These are phyloP conservation scores for Lepidurus couesii DNA, from an alignment of 1,140 invertebrate species.

Conservation along the genomic window DNA sequence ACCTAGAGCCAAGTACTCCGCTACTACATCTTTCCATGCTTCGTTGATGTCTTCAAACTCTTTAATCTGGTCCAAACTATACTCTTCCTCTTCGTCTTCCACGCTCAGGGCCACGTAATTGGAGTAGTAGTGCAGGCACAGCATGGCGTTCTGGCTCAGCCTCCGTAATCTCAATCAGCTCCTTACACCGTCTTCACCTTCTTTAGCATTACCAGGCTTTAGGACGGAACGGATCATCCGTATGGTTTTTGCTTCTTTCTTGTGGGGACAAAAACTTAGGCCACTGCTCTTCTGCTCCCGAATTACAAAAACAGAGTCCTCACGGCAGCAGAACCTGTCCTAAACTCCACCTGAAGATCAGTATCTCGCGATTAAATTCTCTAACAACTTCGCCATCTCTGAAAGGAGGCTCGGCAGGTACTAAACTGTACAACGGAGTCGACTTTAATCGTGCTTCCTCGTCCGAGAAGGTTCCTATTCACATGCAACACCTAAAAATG, in stretches of 20 bases:
- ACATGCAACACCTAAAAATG: conserved; percentile 19
- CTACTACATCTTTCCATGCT: conserved; percentile 63
- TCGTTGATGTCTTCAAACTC: conserved; percentile 72
- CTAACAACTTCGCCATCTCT: neutral
- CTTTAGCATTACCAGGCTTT: neutral
- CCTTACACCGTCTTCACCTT: neutral
- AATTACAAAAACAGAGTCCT: too few relatives aligned
- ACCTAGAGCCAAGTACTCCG: conserved; percentile 66
- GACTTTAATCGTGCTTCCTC: neutral
- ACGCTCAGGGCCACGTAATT: conserved; percentile 56
- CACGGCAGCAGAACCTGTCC: neutral
- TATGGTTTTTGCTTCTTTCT: too few relatives aligned
- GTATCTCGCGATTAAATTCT: neutral
- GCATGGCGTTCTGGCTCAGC: conserved; percentile 47
- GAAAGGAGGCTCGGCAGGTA: neutral
- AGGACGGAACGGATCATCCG: neutral
- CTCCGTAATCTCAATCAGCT: neutral
- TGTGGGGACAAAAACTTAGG: too few relatives aligned
- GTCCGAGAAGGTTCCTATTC: neutral
- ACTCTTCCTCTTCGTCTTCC: conserved; percentile 58
- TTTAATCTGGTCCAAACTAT: conserved; percentile 72
- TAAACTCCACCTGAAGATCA: neutral
- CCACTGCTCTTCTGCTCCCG: too few relatives aligned
- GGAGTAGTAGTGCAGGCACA: conserved; percentile 72
- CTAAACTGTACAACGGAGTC: neutral